phyloP scores from a whole-genome alignment of 1,140 invertebrate species.

The Drosophila triauraria region DNA sequence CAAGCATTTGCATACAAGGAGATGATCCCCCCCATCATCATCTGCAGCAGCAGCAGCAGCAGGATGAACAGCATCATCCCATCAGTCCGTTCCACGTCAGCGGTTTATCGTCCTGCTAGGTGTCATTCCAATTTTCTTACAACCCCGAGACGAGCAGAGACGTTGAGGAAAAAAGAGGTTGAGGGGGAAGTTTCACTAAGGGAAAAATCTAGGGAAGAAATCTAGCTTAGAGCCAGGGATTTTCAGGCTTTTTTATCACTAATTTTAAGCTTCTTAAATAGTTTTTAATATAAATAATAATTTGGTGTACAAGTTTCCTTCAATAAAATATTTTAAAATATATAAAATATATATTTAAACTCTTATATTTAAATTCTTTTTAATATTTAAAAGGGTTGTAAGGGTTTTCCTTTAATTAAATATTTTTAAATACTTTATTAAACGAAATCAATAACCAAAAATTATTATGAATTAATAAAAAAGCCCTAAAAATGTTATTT shows the following conservation, averaged over 20 bases:
- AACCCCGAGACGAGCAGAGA: neutral
- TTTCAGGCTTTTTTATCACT: too few relatives aligned
- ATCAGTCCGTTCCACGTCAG: slow-evolving; percentile 20
- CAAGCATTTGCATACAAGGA: slow-evolving; percentile 36
- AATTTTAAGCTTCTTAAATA: neutral
- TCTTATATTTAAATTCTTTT: too few relatives aligned
- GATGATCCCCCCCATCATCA: slow-evolving; percentile 7
- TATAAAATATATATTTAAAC: too few relatives aligned
- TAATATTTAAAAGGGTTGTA: too few relatives aligned
- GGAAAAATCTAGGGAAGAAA: too few relatives aligned
- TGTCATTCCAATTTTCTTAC: slow-evolving; percentile 37
- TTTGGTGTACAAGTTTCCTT: too few relatives aligned
- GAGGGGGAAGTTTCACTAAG: neutral
- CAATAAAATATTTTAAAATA: too few relatives aligned
- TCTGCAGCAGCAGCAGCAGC: neutral
- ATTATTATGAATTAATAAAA: neutral
- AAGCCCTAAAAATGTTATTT: too few relatives aligned
- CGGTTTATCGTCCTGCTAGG: slow-evolving; percentile 35
- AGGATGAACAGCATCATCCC: slow-evolving; percentile 9
- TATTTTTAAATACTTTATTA: too few relatives aligned
- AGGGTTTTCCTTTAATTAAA: too few relatives aligned
- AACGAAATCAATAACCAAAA: neutral
- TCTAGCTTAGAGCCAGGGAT: too few relatives aligned
- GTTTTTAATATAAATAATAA: too few relatives aligned
- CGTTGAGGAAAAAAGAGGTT: neutral